Conservation (phyloP, 1,140 invertebrate genomes). For the Wasmannia auropunctata region DNA sequence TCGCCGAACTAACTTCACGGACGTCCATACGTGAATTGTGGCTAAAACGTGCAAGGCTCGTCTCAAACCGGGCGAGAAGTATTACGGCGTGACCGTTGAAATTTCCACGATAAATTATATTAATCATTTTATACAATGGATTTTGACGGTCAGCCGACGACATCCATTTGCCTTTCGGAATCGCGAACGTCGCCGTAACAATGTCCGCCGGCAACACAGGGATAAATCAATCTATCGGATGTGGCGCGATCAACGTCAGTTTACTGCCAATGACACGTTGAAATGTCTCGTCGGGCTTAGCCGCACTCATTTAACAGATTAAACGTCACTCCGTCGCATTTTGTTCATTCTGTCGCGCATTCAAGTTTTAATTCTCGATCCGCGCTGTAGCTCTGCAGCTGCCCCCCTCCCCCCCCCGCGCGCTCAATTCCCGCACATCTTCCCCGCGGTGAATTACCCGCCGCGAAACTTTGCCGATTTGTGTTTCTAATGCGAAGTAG, state of each 20-base stretch:
- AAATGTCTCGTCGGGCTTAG: conserved; percentile 42
- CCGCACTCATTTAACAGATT: conserved; percentile 41
- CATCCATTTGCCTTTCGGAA: conserved; percentile 51
- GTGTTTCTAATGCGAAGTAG: conserved; percentile 23
- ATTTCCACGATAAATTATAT: conserved; percentile 49
- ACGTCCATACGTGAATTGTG: background rate
- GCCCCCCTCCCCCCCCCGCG: no score
- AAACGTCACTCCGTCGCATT: background rate
- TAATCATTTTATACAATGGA: conserved; percentile 51
- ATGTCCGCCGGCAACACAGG: conserved; percentile 41
- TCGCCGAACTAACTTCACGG: background rate
- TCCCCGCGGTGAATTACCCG: background rate
- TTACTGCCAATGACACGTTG: conserved; percentile 44
- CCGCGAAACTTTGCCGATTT: conserved; percentile 31
- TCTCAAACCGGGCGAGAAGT: background rate
- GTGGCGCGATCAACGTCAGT: conserved; percentile 48
- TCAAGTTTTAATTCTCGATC: conserved; percentile 23
- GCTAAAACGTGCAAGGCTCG: background rate
- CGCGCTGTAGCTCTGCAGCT: background rate
- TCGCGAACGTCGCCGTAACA: conserved; percentile 31
- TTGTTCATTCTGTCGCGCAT: background rate
- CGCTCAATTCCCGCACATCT: background rate
- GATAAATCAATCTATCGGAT: conserved; percentile 55
- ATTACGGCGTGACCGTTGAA: background rate
- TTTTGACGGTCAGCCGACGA: conserved; percentile 48